These are phyloP conservation scores for Spea multiplicata DNA, from an alignment of 2,113 vertebrate genomes.

Conservation along the genomic window DNA sequence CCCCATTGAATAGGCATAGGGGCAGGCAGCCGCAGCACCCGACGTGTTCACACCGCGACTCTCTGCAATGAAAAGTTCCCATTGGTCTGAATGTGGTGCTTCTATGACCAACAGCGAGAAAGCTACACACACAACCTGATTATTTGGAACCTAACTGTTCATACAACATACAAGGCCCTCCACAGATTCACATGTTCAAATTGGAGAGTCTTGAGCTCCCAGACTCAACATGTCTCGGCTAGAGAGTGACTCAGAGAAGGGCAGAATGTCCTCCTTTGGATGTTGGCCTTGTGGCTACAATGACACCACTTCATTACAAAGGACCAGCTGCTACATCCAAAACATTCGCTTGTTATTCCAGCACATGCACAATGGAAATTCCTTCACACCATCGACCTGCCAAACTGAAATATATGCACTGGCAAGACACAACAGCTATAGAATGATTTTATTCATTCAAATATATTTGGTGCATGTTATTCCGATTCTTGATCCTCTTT, in stretches of 20 bases:
- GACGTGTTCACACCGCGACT: not conserved
- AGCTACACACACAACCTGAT: not conserved
- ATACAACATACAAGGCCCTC: constrained; percentile 11
- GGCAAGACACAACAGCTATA: no score
- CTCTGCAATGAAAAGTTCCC: not conserved
- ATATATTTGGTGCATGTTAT: no score
- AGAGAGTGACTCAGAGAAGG: constrained; percentile 41
- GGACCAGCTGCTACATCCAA: no score
- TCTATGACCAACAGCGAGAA: not conserved
- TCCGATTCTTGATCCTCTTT: no score
- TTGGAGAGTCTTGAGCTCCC: constrained; percentile 38
- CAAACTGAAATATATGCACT: no score
- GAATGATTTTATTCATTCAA: no score
- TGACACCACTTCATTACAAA: constrained; percentile 23
- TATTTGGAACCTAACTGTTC: constrained; percentile 14
- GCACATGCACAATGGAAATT: no score
- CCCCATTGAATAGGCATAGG: no score
- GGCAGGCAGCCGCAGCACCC: no score
- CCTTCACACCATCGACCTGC: no score
- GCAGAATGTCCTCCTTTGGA: constrained; percentile 38
- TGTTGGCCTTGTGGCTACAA: constrained; percentile 32
- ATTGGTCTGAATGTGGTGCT: not conserved
- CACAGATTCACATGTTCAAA: constrained; percentile 22
- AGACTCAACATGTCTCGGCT: constrained; percentile 34
- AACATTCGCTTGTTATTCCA: no score